Conservation (phyloP, 1,140 invertebrate species). For the Paramacrobiotus metropolitanus region DNA sequence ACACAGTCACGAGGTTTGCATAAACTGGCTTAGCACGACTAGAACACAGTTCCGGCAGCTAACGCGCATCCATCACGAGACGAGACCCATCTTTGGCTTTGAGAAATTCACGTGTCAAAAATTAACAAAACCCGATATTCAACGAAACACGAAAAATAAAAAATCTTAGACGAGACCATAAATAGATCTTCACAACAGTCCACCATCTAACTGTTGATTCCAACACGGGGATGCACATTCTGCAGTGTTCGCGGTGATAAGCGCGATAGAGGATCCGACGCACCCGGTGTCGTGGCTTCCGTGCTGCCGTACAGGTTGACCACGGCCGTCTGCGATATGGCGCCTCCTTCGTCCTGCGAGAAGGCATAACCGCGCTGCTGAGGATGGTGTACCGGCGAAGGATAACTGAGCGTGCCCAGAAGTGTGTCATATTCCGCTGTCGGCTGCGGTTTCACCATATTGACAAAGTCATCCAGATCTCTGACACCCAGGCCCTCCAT, state of each 20-base stretch:
- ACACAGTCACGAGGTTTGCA: too few species aligned
- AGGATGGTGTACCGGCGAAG: slow-evolving; percentile 7
- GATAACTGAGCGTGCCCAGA: slow-evolving; percentile 7
- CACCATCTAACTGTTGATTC: too few species aligned
- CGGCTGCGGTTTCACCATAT: slow-evolving; percentile 6
- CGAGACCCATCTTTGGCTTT: too few species aligned
- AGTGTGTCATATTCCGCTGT: slow-evolving; percentile 6
- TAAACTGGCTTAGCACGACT: too few species aligned
- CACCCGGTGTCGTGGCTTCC: not conserved
- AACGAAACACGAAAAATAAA: too few species aligned
- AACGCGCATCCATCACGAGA: too few species aligned
- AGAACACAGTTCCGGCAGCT: too few species aligned
- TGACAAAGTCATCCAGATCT: not conserved
- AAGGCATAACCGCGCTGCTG: slow-evolving; percentile 61
- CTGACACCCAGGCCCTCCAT: not conserved
- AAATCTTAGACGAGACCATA: too few species aligned
- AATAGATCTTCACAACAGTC: too few species aligned
- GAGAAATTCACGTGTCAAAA: too few species aligned
- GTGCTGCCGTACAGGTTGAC: slow-evolving; percentile 8
- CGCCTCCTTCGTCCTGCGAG: slow-evolving; percentile 92
- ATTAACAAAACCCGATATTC: too few species aligned
- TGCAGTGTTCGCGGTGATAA: not conserved
- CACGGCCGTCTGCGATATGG: slow-evolving; percentile 36
- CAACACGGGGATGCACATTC: not conserved
- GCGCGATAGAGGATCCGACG: too few species aligned